Evolutionary conservation across 2,888 invertebrate species (phyloP), one percentile per base, ranked within the genome.

Genomic region (Opisthograptis luteolata): DNA sequence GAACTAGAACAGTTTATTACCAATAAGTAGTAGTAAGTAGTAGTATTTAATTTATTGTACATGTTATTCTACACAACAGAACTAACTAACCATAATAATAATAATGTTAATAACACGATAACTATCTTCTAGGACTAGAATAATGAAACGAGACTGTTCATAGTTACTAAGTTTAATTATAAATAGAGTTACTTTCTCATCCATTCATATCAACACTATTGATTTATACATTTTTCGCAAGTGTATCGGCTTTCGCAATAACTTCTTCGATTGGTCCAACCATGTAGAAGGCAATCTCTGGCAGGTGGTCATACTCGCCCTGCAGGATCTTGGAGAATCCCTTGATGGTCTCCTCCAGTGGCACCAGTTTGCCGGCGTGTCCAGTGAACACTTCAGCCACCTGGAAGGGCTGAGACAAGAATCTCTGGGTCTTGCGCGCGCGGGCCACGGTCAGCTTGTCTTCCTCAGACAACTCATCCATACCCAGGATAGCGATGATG

Each of bases 361-460:
- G 95, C 60, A 98, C 97, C 66, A 97, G 92, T 91, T 97, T 98
- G 68, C 98, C 98, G 57, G 95, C 93, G 70, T 96, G 96, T 58
- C 98, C 98, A 62, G 98, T 98, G 92, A 98, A 98, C 39, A 98
- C 97, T 86, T 98, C 98, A 76, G 97, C 97, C 56, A 97, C 97
- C 84, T 89, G 88, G 96, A 98, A 98, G 80, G 98, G 98, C 87
- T 98, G 98, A 19, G 97, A 97, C 72, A 98, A 92, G 94, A 98
- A 98, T 79, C 95, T 94, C 89, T 98, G 97, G 86, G 98, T 98
- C 91, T 98, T 98, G 73, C 98, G 94, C 40, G 98, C 98, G 72
- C 98, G 94, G n/a, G 97, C 93, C 17, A 98, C 98, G 22, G 96
- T 97, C 77, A 97, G 88, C 85, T 98, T 98, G 87, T 98, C 98